Evolutionary conservation across 2,888 invertebrate genomes (phyloP).

Genomic region (Seira ritae): DNA sequence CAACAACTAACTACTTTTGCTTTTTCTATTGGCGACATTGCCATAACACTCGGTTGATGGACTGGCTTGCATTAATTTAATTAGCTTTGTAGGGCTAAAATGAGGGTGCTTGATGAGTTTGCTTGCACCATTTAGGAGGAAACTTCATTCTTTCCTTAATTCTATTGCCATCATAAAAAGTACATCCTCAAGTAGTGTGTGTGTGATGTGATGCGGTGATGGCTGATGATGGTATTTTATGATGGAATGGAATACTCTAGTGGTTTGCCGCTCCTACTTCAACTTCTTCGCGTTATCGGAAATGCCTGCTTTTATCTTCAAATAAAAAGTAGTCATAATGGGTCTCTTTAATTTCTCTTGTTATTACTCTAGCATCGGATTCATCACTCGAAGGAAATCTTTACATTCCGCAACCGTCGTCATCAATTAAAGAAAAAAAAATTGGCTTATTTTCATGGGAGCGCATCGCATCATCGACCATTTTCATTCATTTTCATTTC

Average conservation of each 20-base stretch:
- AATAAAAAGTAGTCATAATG: slow-evolving; percentile 13
- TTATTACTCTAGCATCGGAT: slow-evolving; percentile 9
- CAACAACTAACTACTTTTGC: not conserved
- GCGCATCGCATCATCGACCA: not conserved
- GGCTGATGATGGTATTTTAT: not conserved
- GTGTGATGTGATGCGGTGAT: no score
- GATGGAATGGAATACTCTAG: not conserved
- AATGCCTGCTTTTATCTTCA: slow-evolving; percentile 57
- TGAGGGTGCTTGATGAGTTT: slow-evolving; percentile 34
- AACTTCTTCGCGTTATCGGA: slow-evolving; percentile 36
- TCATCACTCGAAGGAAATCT: not conserved
- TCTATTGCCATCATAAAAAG: not conserved
- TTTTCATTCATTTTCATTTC: slow-evolving; percentile 6
- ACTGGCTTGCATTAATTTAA: slow-evolving; percentile 54
- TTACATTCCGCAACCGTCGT: slow-evolving; percentile 13
- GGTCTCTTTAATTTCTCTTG: slow-evolving; percentile 19
- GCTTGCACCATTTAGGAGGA: not conserved
- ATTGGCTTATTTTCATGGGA: slow-evolving; percentile 14
- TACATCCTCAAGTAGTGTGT: not conserved
- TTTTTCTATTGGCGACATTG: slow-evolving; percentile 40
- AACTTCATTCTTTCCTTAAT: slow-evolving; percentile 2
- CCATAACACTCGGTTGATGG: slow-evolving; percentile 34
- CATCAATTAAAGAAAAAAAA: slow-evolving; percentile 13
- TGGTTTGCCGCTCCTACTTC: slow-evolving; percentile 5
- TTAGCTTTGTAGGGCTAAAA: slow-evolving; percentile 51